Conservation (phyloP, 30 jellyfish, hydroid and myxozoan species). For the Sanderia malayensis region DNA sequence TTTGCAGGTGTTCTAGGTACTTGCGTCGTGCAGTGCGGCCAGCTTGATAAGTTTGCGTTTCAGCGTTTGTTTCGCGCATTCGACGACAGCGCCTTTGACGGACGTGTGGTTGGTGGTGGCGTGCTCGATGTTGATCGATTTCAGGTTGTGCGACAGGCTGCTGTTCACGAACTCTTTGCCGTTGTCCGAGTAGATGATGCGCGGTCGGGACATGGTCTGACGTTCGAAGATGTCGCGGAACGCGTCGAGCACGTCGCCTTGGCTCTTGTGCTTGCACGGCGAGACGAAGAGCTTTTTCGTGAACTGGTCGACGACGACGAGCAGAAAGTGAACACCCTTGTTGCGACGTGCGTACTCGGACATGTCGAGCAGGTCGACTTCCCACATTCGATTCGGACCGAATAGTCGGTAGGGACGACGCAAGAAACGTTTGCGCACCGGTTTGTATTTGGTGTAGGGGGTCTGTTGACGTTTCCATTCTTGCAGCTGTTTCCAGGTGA, state of each 20-base stretch:
- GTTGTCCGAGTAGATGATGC: not conserved
- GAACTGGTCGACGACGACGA: slow-evolving; percentile 1
- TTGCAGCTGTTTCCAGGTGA: slow-evolving; percentile 2
- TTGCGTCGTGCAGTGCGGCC: no score
- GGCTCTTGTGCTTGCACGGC: not conserved
- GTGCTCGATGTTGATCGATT: not conserved
- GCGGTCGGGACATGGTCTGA: not conserved
- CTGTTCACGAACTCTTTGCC: slow-evolving; percentile 11
- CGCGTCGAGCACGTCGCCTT: not conserved
- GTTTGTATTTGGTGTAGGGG: not conserved
- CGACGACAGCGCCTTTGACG: slow-evolving; percentile 4
- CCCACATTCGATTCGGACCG: not conserved
- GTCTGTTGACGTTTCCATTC: not conserved
- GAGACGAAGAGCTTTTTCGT: not conserved
- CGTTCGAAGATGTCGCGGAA: not conserved
- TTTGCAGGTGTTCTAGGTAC: no score
- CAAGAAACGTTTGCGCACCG: not conserved
- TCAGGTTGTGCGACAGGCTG: no score
- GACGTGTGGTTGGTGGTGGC: not conserved
- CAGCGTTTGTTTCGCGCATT: not conserved
- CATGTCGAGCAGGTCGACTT: slow-evolving; percentile 4
- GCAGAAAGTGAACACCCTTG: not conserved
- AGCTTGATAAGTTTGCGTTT: not conserved
- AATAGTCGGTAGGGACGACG: not conserved
- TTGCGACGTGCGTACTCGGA: not conserved